Percentiles rank a stretch among this genome's conserved stretches.
phyloP scores from a whole-genome alignment of 2,888 invertebrate species.

The Eupithecia subumbrata region DNA sequence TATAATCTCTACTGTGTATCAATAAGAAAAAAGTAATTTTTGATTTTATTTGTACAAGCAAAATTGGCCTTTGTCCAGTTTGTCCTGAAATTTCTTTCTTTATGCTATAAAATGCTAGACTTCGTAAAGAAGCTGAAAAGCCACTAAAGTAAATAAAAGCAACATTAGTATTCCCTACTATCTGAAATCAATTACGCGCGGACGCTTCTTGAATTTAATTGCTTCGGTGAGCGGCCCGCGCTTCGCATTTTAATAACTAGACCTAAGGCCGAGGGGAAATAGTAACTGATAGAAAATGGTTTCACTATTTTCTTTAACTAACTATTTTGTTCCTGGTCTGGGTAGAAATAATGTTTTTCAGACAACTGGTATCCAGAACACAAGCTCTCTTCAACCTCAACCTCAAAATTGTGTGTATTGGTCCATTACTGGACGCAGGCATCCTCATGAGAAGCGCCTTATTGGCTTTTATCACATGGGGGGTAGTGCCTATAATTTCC shows the following conservation, averaged over 20 bases:
- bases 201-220: constrained; percentile 54
- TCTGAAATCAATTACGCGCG: constrained; percentile 57
- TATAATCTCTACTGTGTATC: background rate
- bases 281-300: constrained; percentile 6
- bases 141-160: constrained; percentile 36
- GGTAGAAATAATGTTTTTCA: background rate
- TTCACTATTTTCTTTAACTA: background rate
- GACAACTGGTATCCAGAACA: background rate
- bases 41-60: background rate
- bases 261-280: background rate
- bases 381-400: too few species aligned
- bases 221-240: constrained; percentile 54
- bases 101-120: background rate
- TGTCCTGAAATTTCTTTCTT: background rate
- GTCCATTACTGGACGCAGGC: too few species aligned
- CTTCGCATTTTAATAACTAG: constrained; percentile 54
- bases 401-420: too few species aligned
- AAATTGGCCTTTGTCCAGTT: background rate
- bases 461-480: too few species aligned
- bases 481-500: too few species aligned
- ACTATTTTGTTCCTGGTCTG: background rate
- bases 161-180: constrained; percentile 44
- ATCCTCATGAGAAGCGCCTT: too few species aligned
- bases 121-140: constrained; percentile 23
- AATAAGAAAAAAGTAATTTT: too few species aligned